Conservation (phyloP, 2,113 vertebrate genomes). For the Papio anubis region DNA sequence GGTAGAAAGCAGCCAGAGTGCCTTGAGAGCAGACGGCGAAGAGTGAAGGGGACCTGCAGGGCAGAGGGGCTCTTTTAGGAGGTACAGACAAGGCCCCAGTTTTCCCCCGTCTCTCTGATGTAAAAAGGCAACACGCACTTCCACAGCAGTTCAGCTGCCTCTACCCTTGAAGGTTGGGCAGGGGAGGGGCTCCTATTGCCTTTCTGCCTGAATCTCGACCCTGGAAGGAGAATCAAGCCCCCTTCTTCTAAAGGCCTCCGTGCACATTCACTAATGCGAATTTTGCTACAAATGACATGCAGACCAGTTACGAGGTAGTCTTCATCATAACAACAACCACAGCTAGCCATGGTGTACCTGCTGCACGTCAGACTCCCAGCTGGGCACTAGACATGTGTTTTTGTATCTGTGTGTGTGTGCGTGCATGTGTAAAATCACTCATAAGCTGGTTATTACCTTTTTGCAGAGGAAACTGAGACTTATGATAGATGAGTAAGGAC, state of each 20-base stretch:
- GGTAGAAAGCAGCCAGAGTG: neutral
- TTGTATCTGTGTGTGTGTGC: neutral
- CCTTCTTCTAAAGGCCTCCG: neutral
- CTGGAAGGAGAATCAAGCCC: neutral
- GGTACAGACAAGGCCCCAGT: neutral
- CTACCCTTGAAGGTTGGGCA: neutral
- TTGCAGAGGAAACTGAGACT: neutral
- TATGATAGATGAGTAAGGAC: neutral
- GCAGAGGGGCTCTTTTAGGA: neutral
- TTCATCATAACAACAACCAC: neutral
- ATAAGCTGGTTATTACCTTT: neutral
- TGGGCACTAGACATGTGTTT: neutral
- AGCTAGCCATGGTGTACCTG: neutral
- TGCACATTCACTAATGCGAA: neutral
- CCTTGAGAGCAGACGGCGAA: neutral
- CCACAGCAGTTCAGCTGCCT: neutral
- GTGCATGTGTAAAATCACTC: neutral
- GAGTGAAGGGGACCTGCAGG: neutral
- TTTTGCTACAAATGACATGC: constrained; percentile 8
- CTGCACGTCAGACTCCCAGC: neutral
- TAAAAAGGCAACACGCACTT: neutral
- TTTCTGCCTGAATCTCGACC: neutral
- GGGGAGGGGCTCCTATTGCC: neutral
- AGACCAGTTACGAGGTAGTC: neutral
- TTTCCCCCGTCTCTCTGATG: neutral